Conservation (phyloP, 2,888 invertebrate genomes). For the Brachypterus glaber region DNA sequence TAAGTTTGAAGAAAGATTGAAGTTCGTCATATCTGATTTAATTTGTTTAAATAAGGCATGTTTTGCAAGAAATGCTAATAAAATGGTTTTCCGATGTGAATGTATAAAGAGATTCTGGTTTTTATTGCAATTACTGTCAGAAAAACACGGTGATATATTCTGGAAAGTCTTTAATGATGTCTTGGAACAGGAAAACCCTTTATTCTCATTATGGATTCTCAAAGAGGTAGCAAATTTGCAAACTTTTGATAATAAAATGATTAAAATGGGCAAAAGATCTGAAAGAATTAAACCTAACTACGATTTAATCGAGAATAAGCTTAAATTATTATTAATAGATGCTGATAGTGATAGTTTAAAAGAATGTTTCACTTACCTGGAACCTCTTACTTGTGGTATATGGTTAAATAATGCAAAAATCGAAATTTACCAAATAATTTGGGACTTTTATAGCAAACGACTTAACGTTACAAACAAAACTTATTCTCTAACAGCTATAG, state of each 20-base stretch:
- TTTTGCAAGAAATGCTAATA: slow-evolving; percentile 18
- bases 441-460: slow-evolving; percentile 37
- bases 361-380: slow-evolving; percentile 26
- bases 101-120: slow-evolving; percentile 32
- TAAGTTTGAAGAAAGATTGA: slow-evolving; percentile 17
- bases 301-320: slow-evolving; percentile 26
- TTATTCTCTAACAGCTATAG: slow-evolving; percentile 11
- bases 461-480: slow-evolving; percentile 26
- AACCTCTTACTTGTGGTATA: slow-evolving; percentile 29
- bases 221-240: slow-evolving; percentile 27
- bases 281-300: slow-evolving; percentile 27
- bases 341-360: slow-evolving; percentile 22
- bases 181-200: slow-evolving; percentile 25
- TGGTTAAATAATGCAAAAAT: slow-evolving; percentile 33
- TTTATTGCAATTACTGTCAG: slow-evolving; percentile 26
- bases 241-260: slow-evolving; percentile 17
- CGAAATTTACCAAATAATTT: slow-evolving; percentile 34
- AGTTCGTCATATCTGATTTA: slow-evolving; percentile 26
- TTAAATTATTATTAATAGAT: slow-evolving; percentile 24
- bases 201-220: slow-evolving; percentile 30
- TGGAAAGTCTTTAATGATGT: slow-evolving; percentile 32
- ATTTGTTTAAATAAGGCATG: slow-evolving; percentile 24
- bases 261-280: slow-evolving; percentile 17
- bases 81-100: slow-evolving; percentile 24
- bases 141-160: slow-evolving; percentile 24